phyloP scores from a whole-genome alignment of 2,888 invertebrate genomes.

The Ariolimax columbianus region DNA sequence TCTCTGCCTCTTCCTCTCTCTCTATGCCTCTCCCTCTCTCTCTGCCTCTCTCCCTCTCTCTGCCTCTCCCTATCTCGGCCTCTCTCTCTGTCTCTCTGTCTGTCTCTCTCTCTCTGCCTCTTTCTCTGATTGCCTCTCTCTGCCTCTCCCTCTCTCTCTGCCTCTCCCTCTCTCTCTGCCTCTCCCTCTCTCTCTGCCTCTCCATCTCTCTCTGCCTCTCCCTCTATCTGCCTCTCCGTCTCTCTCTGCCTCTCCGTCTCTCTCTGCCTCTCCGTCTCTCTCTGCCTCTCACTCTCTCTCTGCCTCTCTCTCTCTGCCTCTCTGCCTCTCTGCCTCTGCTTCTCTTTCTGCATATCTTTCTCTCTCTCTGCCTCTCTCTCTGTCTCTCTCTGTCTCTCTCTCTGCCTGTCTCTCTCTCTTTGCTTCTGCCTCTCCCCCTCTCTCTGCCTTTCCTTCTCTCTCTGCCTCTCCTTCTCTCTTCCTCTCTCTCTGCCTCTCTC shows the following conservation, averaged over 20 bases:
- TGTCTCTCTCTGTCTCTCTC: background rate
- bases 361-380: no score
- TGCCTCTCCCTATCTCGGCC: background rate
- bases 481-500: slow-evolving; percentile 25
- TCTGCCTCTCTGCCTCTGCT: no score
- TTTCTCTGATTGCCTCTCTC: background rate
- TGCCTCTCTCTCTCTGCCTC: background rate
- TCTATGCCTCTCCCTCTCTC: no score
- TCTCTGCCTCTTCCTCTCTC: no score
- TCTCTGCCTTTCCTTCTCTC: no score
- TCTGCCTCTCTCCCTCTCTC: background rate
- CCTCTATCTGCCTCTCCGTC: background rate
- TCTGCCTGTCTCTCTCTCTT: background rate
- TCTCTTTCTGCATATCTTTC: no score
- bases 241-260: background rate
- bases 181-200: no score
- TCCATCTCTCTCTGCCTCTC: background rate
- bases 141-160: background rate
- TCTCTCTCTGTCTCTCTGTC: background rate
- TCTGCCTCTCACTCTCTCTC: background rate
- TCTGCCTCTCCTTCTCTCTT: no score
- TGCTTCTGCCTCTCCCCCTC: background rate
- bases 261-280: background rate
- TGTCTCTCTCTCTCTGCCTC: background rate
- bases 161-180: background rate